Conservation (phyloP, 2,113 vertebrate genomes). For the Elaphurus davidianus region DNA sequence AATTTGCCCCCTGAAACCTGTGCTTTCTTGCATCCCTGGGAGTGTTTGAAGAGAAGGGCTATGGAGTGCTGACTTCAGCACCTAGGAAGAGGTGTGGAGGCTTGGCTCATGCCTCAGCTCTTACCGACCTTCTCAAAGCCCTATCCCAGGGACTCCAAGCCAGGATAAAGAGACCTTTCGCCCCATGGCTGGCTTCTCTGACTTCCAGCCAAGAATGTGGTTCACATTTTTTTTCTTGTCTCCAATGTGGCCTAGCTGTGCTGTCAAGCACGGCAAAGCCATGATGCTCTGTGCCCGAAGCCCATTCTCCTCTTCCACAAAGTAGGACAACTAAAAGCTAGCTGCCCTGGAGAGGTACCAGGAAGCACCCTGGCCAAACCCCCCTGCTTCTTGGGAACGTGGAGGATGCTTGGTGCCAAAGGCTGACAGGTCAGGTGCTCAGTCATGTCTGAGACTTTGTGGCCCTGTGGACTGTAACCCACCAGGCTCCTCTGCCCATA, state of each 20-base stretch:
- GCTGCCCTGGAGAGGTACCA: background rate
- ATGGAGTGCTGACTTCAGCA: background rate
- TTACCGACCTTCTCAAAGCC: background rate
- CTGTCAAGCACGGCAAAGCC: background rate
- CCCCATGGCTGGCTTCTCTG: background rate
- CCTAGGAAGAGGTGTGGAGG: background rate
- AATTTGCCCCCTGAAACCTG: background rate
- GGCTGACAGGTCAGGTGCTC: background rate
- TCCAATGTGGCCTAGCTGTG: background rate
- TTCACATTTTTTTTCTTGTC: background rate
- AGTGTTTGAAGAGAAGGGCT: background rate
- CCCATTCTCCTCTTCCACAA: background rate
- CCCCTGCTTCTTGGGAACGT: background rate
- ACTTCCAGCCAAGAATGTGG: background rate
- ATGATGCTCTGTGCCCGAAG: background rate
- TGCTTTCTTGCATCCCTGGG: background rate
- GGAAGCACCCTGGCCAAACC: background rate
- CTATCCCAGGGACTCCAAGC: background rate
- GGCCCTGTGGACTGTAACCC: background rate
- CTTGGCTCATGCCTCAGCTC: background rate
- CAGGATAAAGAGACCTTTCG: background rate
- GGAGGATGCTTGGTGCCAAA: background rate
- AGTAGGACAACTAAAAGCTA: background rate
- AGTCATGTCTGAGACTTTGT: background rate
- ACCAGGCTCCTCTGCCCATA: background rate